Conservation (phyloP, 2,797 vertebrate genomes). For the Microctenopoma stevenorrisi region DNA sequence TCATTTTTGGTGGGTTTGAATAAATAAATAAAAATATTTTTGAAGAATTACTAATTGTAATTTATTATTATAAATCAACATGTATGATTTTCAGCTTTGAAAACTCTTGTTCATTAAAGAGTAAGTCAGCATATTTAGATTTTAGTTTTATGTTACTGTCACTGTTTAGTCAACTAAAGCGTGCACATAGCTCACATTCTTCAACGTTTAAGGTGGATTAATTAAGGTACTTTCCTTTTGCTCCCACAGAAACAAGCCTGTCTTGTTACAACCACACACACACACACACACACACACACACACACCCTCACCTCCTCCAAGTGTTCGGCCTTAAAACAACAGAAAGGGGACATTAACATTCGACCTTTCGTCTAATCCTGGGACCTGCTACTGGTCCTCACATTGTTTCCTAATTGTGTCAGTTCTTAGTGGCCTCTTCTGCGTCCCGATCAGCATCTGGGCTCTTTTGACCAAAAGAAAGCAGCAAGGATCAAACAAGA, state of each 20-base stretch:
- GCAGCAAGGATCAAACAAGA: background rate
- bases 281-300: slow-evolving; percentile 29
- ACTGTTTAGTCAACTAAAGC: background rate
- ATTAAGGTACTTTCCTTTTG: slow-evolving; percentile 15
- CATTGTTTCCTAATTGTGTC: slow-evolving; percentile 65
- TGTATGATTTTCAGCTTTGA: background rate
- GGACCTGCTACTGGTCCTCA: slow-evolving; percentile 61
- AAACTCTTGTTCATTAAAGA: background rate
- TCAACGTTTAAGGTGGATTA: slow-evolving; percentile 31
- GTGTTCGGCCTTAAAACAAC: slow-evolving; percentile 50
- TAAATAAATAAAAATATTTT: background rate
- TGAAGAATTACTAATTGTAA: no score
- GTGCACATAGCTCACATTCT: slow-evolving; percentile 33
- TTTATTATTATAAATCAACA: no score
- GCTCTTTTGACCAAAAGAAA: no score
- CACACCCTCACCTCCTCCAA: slow-evolving; percentile 39
- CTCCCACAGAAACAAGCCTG: slow-evolving; percentile 43
- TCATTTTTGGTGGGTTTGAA: background rate
- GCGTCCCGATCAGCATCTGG: background rate
- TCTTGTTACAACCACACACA: slow-evolving; percentile 43
- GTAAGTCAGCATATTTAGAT: background rate
- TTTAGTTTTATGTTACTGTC: background rate
- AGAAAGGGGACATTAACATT: slow-evolving; percentile 61
- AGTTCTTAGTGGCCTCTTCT: slow-evolving; percentile 31
- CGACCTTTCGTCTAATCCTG: slow-evolving; percentile 68